phyloP scores from a whole-genome alignment of 2,888 invertebrate species.

The Pantelozetes paolii region DNA sequence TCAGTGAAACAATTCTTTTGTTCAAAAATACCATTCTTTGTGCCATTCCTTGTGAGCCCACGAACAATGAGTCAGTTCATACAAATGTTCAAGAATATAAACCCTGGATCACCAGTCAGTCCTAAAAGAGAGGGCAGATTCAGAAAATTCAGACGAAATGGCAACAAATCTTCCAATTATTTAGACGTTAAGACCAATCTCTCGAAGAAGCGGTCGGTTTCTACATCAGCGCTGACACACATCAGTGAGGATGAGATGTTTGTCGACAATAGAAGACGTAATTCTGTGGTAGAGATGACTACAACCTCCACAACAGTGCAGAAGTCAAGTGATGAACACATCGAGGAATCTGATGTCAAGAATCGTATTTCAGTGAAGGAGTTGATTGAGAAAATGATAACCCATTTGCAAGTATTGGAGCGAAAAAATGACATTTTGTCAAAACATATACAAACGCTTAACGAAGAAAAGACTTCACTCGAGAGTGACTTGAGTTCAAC shows the following conservation, averaged over 20 bases:
- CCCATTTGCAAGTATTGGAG: constrained; percentile 26
- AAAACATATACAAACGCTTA: neutral
- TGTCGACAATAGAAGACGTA: neutral
- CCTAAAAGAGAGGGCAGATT: neutral
- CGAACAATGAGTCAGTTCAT: constrained; percentile 19
- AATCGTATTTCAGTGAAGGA: neutral
- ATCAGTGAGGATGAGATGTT: neutral
- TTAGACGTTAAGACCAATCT: neutral
- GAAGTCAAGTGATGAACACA: neutral
- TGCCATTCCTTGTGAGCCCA: constrained; percentile 3
- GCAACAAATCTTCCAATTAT: neutral
- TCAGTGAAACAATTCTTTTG: neutral
- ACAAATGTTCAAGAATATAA: constrained; percentile 9
- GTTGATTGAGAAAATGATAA: constrained; percentile 21
- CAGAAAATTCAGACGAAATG: neutral
- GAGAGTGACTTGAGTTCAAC: constrained; percentile 20
- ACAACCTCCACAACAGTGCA: too few relatives aligned
- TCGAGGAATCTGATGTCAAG: neutral
- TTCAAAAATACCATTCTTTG: neutral
- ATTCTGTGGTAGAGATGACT: neutral
- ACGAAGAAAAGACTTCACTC: neutral
- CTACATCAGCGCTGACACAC: constrained; percentile 3
- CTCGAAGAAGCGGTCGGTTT: neutral
- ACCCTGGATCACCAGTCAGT: neutral
- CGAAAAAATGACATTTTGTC: constrained; percentile 10